These are phyloP conservation scores for Drosophila meridiana DNA, from an alignment of 2,888 invertebrate species.

Conservation along the genomic window DNA sequence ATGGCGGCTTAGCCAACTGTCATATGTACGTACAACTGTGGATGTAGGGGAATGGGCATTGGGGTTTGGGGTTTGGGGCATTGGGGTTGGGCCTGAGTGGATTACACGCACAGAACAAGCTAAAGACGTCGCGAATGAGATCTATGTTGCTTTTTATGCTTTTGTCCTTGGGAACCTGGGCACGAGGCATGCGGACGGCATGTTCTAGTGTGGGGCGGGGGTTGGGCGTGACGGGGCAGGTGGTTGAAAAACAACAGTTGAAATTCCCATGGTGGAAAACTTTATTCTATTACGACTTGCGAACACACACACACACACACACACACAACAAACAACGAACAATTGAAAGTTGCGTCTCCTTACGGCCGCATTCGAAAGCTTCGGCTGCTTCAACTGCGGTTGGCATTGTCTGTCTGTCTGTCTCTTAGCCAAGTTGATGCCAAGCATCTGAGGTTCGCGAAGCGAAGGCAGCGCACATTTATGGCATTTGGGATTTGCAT, in stretches of 20 bases:
- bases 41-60: background rate
- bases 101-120: slow-evolving; percentile 68
- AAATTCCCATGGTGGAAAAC: slow-evolving; percentile 79
- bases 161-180: slow-evolving; percentile 32
- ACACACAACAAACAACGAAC: slow-evolving; percentile 41
- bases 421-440: slow-evolving; percentile 29
- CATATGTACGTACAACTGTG: slow-evolving; percentile 23
- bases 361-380: slow-evolving; percentile 8
- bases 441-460: slow-evolving; percentile 14
- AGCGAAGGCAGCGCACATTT: slow-evolving; percentile 47
- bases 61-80: background rate
- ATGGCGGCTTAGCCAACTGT: slow-evolving; percentile 63
- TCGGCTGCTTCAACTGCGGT: slow-evolving; percentile 20
- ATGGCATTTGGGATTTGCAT: slow-evolving; percentile 70
- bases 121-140: slow-evolving; percentile 55
- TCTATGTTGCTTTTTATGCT: slow-evolving; percentile 68
- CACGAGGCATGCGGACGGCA: background rate
- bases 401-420: slow-evolving; percentile 54
- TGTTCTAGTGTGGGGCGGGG: background rate
- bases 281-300: slow-evolving; percentile 75
- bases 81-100: slow-evolving; percentile 53
- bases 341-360: slow-evolving; percentile 66
- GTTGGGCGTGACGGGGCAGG: slow-evolving; percentile 42
- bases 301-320: slow-evolving; percentile 22
- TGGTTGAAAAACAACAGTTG: slow-evolving; percentile 77